Base-by-base conservation (phyloP, 2,888 invertebrate genomes). In the Drosophila birchii region DNA sequence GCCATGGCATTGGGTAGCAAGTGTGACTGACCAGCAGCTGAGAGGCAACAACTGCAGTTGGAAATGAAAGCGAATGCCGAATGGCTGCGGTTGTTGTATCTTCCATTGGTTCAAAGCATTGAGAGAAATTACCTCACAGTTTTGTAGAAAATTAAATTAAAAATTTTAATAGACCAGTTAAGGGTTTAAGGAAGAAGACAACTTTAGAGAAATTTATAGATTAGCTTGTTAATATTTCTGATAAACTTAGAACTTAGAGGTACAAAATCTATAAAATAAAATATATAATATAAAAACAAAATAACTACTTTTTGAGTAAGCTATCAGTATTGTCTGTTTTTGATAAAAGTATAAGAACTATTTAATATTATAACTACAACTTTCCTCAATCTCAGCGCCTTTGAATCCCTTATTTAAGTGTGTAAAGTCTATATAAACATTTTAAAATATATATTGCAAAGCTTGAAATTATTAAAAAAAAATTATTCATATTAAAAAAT, bases 1-100 rank as follows among this genome's bases (percentile, higher is more conserved):
- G 68, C 45, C 67, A 56, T 53, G 64, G 54, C 76, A 72, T 61
- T 67, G 75, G 60, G 86, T 69, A 75, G 69, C 76, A 82, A 81
- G 71, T 82, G 84, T 79, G 75, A 78, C 73, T 76, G 89, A 89
- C 85, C 89, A 81, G 70, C 86, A 70, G 51, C 56, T 36, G 64
- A 63, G 58, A 38, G 54, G 49, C 56, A 20, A 62, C 58, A 20
- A 62, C 58, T 45, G 66, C 86, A 81, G 72, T 43, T 75, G 68
- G 62, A 88, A 84, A 84, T 86, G 86, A 84, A 84, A 86, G 88
- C 83, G 88, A 84, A 83, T 88, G 84, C 88, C 83, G 83, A 45
- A 45, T 75, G 53, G 69, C 55, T 23, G 69, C 38, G 69, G 69
- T 60, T 51, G 43, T 20, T 49, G 49, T 49, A 14, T 53, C 29